Base-by-base conservation (phyloP, 2,888 invertebrate species). In the Candidula unifasciata region DNA sequence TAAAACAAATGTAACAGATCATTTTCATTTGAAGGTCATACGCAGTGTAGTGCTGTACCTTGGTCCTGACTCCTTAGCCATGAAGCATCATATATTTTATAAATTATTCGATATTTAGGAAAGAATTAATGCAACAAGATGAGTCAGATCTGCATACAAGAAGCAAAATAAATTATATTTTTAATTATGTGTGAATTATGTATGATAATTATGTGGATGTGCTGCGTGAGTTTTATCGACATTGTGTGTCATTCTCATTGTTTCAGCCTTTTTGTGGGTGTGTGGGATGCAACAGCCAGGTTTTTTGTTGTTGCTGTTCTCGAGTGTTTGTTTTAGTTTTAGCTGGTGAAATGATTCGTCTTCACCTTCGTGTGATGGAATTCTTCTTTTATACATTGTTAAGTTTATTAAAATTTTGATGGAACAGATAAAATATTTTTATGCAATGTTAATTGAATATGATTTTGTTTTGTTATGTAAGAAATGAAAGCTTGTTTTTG, bases 221-320 rank as follows among this genome's bases (percentile, higher is more conserved):
- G 18, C 18, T 24, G 21, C 21, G 8, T 60, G 60, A 5, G 3
- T 21, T 6, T 30, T n/a, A 74, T 74, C 54, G 27, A 52, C 54
- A 54, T 44, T 54, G 44, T 71, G 30, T 30, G 54, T 54, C 30
- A 74, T 54, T 74, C 74, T 54, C 74, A 74, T 73, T 73, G 73
- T 44, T n/a, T 27, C 27, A 5, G 24, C 18, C 37, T 35, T 5
- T 27, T 27, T 54, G 30, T 54, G n/a, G n/a, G n/a, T n/a, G n/a
- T n/a, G n/a, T 74, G 74, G 52, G 74, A 74, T 74, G 24, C 54
- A 30, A 30, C 54, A 54, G 54, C 73, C 44, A n/a, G 44, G 5
- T 66, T 37, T 69, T 16, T 73, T n/a, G 44, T n/a, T 44, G n/a
- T n/a, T 44, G 52, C 44, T 71, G 71, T 71, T 71, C 35, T 37